Evolutionary conservation across 2,888 invertebrate genomes (phyloP).

Genomic region (Ophraella communa): DNA sequence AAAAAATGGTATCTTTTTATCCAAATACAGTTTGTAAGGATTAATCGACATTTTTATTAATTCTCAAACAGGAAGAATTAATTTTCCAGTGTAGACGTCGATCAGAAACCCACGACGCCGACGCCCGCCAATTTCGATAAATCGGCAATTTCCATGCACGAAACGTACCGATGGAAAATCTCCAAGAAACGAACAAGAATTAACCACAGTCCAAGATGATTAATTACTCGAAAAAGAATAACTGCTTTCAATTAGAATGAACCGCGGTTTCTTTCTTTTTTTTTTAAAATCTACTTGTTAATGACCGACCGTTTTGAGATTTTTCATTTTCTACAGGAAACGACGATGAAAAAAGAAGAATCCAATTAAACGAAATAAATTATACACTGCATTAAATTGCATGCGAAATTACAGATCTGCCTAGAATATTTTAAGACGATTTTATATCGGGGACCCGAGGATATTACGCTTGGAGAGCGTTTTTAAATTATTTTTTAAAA

Average conservation of each 20-base stretch:
- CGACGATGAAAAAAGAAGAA: slow-evolving; percentile 10
- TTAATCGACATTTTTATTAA: no score
- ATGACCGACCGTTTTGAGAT: slow-evolving; percentile 27
- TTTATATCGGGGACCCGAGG: no score
- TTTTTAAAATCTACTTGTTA: slow-evolving; percentile 32
- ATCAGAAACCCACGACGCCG: not conserved
- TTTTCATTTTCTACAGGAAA: slow-evolving; percentile 23
- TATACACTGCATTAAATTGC: not conserved
- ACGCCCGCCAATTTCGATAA: slow-evolving; percentile 7
- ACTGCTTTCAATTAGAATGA: slow-evolving; percentile 35
- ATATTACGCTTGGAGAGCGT: no score
- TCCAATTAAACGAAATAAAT: not conserved
- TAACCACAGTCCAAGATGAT: slow-evolving; percentile 28
- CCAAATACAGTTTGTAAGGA: no score
- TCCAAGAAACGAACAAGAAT: slow-evolving; percentile 20
- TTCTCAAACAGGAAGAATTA: no score
- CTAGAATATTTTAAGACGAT: not conserved
- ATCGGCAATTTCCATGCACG: slow-evolving; percentile 13
- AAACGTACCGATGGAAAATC: slow-evolving; percentile 15
- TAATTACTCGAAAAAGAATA: slow-evolving; percentile 33
- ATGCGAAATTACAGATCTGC: not conserved
- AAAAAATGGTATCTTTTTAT: no score
- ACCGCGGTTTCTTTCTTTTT: slow-evolving; percentile 31
- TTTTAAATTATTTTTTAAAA: no score
- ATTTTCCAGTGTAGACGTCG: not conserved